Conservation (phyloP, 2,113 vertebrate genomes). For the Eudorcas thomsonii region DNA sequence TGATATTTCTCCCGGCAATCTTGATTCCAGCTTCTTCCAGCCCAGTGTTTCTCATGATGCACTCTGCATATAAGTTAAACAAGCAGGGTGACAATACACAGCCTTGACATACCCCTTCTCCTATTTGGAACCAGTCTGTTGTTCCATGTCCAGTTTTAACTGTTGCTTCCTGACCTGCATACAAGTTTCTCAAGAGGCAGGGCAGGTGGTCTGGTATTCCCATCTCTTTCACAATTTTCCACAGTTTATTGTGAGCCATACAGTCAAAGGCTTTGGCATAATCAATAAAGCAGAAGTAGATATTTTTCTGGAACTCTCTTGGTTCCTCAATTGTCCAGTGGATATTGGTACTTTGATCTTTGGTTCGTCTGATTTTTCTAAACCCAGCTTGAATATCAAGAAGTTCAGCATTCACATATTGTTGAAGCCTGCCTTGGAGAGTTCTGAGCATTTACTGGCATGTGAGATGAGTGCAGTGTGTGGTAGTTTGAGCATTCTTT, state of each 20-base stretch:
- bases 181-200: background rate
- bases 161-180: background rate
- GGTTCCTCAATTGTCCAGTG: rapidly evolving
- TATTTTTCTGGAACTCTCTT: background rate
- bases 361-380: background rate
- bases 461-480: background rate
- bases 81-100: background rate
- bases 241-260: background rate
- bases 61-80: background rate
- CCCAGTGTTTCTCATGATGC: background rate
- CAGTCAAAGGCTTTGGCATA: no score
- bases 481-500: background rate
- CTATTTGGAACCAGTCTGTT: background rate
- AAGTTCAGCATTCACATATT: background rate
- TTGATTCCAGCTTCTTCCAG: background rate
- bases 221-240: background rate
- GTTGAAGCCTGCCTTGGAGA: background rate
- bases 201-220: background rate
- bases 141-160: background rate
- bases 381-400: background rate
- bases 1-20: background rate
- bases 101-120: background rate
- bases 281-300: background rate
- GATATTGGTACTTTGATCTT: background rate
- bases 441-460: rapidly evolving